Evolutionary conservation across 2,113 vertebrate species (phyloP).

Genomic region (Capricornis sumatraensis): DNA sequence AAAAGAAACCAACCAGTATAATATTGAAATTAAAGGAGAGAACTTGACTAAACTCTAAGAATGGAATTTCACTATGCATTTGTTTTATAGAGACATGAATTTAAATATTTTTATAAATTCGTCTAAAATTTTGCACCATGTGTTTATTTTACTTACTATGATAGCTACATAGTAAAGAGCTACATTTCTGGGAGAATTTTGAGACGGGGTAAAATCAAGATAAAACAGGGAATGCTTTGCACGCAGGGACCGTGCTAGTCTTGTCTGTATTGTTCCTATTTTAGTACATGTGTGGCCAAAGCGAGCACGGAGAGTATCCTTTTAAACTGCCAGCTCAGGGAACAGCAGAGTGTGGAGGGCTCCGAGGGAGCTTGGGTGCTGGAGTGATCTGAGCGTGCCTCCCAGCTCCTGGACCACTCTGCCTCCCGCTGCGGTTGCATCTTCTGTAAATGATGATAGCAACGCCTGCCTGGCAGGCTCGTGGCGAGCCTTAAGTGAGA

Average conservation of each 20-base stretch:
- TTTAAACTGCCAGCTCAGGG: background rate
- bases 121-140: background rate
- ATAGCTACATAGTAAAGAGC: background rate
- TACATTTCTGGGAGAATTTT: background rate
- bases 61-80: background rate
- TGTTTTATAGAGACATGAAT: background rate
- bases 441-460: background rate
- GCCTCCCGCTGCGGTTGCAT: accelerated
- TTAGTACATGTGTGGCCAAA: background rate
- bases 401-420: background rate
- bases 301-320: background rate
- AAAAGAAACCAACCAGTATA: background rate
- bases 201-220: background rate
- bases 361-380: background rate
- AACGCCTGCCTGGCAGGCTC: background rate
- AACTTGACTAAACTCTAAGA: background rate
- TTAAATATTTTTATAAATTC: background rate
- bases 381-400: background rate
- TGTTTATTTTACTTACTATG: background rate
- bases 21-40: background rate
- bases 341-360: background rate
- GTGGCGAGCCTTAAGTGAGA: background rate
- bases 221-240: background rate
- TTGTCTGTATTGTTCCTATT: background rate
- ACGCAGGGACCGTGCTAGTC: background rate